Conservation (phyloP, 1,140 invertebrate genomes). For the Drosophila burlai region DNA sequence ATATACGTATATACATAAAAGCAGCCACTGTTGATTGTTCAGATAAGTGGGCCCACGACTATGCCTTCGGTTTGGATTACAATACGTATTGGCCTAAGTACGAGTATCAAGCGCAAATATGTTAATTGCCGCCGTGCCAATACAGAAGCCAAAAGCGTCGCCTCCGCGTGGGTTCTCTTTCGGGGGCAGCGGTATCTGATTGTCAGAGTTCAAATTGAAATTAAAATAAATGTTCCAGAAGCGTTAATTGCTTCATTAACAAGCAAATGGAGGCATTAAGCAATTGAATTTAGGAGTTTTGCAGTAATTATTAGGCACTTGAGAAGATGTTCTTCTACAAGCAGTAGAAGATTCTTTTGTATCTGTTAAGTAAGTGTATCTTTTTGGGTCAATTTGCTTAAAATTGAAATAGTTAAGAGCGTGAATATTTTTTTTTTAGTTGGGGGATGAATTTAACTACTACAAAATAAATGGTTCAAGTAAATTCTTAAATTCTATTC, state of each 20-base stretch:
- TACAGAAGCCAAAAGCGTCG: conserved; percentile 43
- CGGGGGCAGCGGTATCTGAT: conserved; percentile 11
- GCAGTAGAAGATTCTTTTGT: not conserved
- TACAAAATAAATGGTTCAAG: too few relatives aligned
- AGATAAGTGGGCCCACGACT: conserved; percentile 59
- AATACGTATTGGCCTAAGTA: conserved; percentile 35
- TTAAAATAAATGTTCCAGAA: conserved; percentile 46
- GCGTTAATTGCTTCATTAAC: conserved; percentile 53
- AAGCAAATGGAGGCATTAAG: conserved; percentile 8
- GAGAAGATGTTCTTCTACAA: not conserved
- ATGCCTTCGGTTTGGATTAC: conserved; percentile 37
- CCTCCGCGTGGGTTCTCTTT: conserved; percentile 3
- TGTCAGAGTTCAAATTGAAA: conserved; percentile 45
- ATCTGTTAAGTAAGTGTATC: not conserved
- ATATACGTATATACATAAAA: not conserved
- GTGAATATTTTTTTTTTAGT: too few relatives aligned
- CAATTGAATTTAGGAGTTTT: not conserved
- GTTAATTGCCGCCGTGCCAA: conserved; percentile 51
- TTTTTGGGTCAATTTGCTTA: too few relatives aligned
- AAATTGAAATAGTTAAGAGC: too few relatives aligned
- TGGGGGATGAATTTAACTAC: too few relatives aligned
- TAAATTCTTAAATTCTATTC: too few relatives aligned
- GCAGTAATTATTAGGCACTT: conserved; percentile 7
- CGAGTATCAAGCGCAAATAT: conserved; percentile 47
- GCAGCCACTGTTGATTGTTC: conserved; percentile 49